Conservation (phyloP, 2,797 vertebrate species). For the Pteronotus mesoamericanus region DNA sequence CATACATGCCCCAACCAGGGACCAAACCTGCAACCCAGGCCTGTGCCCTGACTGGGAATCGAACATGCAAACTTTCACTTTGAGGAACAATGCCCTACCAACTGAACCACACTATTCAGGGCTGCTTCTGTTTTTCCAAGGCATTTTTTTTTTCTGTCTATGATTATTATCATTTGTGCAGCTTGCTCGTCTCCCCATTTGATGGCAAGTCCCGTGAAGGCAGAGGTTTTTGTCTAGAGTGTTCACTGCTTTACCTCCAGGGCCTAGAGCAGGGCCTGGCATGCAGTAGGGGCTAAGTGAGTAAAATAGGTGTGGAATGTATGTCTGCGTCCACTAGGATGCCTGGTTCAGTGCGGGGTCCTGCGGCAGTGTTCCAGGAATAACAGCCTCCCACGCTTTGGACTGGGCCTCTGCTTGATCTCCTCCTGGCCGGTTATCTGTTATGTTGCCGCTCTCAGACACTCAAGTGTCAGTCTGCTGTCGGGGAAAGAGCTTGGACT, state of each 20-base stretch:
- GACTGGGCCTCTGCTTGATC: background rate
- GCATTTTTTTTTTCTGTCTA: background rate
- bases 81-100: too few species aligned
- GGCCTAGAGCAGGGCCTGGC: background rate
- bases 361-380: background rate
- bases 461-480: background rate
- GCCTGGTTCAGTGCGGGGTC: background rate
- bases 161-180: background rate
- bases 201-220: background rate
- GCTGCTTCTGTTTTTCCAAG: background rate
- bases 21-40: too few species aligned
- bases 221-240: background rate
- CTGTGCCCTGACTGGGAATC: too few species aligned
- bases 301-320: background rate
- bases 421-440: background rate
- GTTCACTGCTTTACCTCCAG: background rate
- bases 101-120: too few species aligned
- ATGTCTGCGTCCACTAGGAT: background rate
- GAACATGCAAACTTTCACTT: too few species aligned
- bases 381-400: background rate
- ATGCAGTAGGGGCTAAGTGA: background rate
- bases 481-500: conserved; percentile 55
- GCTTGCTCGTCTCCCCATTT: background rate
- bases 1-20: too few species aligned
- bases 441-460: background rate